phyloP scores from a whole-genome alignment of 1,140 invertebrate species.

The Halesus radiatus region DNA sequence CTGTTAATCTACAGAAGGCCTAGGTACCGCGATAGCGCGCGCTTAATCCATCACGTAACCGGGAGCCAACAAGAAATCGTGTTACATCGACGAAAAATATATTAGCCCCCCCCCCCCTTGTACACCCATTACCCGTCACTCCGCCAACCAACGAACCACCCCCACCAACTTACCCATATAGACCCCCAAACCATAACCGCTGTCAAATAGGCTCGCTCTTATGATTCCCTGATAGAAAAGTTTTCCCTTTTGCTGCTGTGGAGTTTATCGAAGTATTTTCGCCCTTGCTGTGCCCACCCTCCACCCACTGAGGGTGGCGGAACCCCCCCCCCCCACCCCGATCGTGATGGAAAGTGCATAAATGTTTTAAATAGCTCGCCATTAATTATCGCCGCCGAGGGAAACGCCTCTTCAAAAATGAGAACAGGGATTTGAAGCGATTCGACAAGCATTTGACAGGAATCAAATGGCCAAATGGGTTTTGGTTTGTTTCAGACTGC shows the following conservation, averaged over 20 bases:
- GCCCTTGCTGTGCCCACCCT: constrained; percentile 22
- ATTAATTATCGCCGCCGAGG: constrained; percentile 49
- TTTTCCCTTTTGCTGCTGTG: constrained; percentile 51
- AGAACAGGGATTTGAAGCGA: constrained; percentile 17
- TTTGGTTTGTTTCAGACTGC: not conserved
- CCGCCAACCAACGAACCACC: not conserved
- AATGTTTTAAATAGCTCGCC: constrained; percentile 56
- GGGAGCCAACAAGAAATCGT: constrained; percentile 71
- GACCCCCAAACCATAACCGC: constrained; percentile 54
- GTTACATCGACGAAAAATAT: constrained; percentile 71
- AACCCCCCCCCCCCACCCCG: constrained; percentile 7
- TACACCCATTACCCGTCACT: constrained; percentile 12
- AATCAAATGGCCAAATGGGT: not conserved
- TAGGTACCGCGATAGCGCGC: constrained; percentile 49
- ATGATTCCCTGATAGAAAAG: constrained; percentile 57
- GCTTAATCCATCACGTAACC: constrained; percentile 72
- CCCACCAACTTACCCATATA: constrained; percentile 22
- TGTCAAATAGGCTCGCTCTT: constrained; percentile 57
- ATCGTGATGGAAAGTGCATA: constrained; percentile 52
- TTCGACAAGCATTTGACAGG: constrained; percentile 30
- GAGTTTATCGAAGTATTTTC: constrained; percentile 55
- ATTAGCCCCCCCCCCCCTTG: constrained; percentile 60
- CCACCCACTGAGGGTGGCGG: not conserved
- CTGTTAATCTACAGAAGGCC: constrained; percentile 33
- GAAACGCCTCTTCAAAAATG: constrained; percentile 20